A percentile compares a stretch with the other conserved stretches of the same genome.
Evolutionary conservation across 2,888 invertebrate species (phyloP).

Genomic region (Heliconius erato): DNA sequence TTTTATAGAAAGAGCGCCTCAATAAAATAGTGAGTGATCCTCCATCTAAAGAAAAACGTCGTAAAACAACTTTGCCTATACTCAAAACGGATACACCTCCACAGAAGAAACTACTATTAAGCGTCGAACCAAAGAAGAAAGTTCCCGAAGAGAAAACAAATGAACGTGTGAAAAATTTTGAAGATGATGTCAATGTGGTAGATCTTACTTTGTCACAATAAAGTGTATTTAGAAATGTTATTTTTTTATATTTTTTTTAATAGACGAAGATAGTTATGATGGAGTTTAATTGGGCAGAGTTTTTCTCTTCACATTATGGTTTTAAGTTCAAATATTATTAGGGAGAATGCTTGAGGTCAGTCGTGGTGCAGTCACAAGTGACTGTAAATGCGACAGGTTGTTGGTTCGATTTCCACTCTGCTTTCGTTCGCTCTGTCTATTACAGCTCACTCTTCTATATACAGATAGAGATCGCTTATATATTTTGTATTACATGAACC

Average conservation of each 20-base stretch:
- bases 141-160: slow-evolving; percentile 1
- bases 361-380: too few species aligned
- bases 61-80: slow-evolving; percentile 58
- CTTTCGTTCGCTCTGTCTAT: too few species aligned
- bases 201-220: slow-evolving; percentile 61
- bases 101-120: neutral
- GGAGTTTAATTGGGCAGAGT: neutral
- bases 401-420: too few species aligned
- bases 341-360: too few species aligned
- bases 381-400: too few species aligned
- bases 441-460: too few species aligned
- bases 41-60: slow-evolving; percentile 63
- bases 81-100: slow-evolving; percentile 24
- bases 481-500: too few species aligned
- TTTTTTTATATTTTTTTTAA: neutral
- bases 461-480: too few species aligned
- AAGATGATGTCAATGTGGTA: slow-evolving; percentile 59
- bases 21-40: slow-evolving; percentile 53
- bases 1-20: slow-evolving; percentile 53
- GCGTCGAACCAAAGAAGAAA: slow-evolving; percentile 9
- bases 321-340: too few species aligned
- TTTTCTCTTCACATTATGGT: too few species aligned
- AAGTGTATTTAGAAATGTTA: neutral
- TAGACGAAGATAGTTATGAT: too few species aligned
- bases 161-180: slow-evolving; percentile 1